Evolutionary conservation across 2,797 vertebrate species (phyloP).

Genomic region (Anomalospiza imberbis): DNA sequence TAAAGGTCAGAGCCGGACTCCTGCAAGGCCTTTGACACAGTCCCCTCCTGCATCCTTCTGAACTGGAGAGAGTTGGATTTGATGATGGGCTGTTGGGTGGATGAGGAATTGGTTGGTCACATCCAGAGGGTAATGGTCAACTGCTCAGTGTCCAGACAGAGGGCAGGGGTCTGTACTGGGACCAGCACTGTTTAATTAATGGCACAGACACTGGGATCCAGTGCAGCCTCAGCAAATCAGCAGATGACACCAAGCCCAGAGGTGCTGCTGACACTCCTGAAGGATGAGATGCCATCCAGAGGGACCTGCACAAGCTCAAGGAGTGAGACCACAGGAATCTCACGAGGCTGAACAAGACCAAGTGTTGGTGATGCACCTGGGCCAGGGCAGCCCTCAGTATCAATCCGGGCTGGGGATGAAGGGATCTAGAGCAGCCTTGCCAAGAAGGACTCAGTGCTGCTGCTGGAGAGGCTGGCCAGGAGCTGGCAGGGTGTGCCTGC

Average conservation of each 20-base stretch:
- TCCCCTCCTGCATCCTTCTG: background rate
- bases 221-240: background rate
- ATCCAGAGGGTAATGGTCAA: background rate
- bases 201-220: background rate
- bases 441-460: background rate
- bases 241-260: background rate
- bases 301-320: background rate
- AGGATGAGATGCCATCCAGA: background rate
- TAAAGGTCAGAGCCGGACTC: conserved; percentile 4
- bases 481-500: background rate
- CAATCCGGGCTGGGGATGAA: background rate
- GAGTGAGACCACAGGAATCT: rapidly evolving
- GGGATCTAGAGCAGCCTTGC: background rate
- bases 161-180: background rate
- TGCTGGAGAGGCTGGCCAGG: background rate
- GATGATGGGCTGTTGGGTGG: background rate
- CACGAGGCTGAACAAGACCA: background rate
- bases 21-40: background rate
- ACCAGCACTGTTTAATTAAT: too few species aligned
- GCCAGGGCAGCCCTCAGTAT: background rate
- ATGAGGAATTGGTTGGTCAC: background rate
- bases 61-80: background rate
- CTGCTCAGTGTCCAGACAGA: background rate
- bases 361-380: background rate
- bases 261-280: background rate